Evolutionary conservation across 2,888 invertebrate species (phyloP).

Genomic region (Diachrysia chrysitis): DNA sequence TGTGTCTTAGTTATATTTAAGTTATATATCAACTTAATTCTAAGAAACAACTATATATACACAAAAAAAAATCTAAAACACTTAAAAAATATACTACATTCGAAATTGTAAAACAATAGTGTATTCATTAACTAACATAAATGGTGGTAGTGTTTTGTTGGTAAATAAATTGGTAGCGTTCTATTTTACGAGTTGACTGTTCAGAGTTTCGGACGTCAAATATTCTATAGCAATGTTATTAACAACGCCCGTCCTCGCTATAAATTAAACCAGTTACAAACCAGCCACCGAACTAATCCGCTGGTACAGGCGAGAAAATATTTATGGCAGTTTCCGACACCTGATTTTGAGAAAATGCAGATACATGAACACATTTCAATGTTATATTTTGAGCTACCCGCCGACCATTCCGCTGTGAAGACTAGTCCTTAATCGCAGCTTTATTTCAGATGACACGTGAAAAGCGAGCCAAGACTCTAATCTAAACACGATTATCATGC

Average conservation of each 20-base stretch:
- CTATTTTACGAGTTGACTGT: constrained; percentile 42
- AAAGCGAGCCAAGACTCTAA: constrained; percentile 2
- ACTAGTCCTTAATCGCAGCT: constrained; percentile 24
- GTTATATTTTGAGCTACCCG: background rate
- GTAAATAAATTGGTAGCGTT: constrained; percentile 37
- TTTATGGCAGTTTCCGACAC: constrained; percentile 39
- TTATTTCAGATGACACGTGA: constrained; percentile 17
- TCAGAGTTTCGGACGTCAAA: constrained; percentile 44
- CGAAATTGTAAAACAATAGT: background rate
- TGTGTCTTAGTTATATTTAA: too few relatives aligned
- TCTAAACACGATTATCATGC: constrained; percentile 20
- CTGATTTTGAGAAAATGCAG: constrained; percentile 38
- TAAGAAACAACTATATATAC: too few relatives aligned
- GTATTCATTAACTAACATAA: constrained; percentile 27
- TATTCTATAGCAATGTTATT: constrained; percentile 48
- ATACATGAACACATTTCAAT: constrained; percentile 32
- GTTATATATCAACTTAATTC: too few relatives aligned
- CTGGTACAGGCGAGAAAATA: constrained; percentile 27
- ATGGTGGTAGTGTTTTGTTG: constrained; percentile 20
- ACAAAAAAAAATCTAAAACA: too few relatives aligned
- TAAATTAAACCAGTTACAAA: constrained; percentile 53
- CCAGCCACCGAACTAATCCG: constrained; percentile 43
- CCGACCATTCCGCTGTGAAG: constrained; percentile 20
- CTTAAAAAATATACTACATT: background rate
- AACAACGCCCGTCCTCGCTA: constrained; percentile 42